Evolutionary conservation across 2,797 vertebrate species (phyloP).

Genomic region (Notolepis coatsorum): DNA sequence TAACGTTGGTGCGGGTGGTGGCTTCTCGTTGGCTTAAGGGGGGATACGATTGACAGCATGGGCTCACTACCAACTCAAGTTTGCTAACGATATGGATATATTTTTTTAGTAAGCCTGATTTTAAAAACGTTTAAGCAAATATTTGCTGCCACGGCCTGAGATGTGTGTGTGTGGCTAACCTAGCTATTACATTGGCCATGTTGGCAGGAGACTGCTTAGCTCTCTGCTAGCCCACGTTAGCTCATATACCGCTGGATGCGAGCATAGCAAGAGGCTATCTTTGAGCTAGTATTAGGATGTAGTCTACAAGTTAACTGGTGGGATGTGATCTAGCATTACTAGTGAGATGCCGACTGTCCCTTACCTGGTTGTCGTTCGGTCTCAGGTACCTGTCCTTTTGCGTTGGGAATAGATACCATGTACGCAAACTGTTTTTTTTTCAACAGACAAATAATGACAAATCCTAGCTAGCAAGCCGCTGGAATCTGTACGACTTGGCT

Average conservation of each 20-base stretch:
- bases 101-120: too few species aligned
- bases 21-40: too few species aligned
- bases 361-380: slow-evolving; percentile 63
- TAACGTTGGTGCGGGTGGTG: slow-evolving; percentile 16
- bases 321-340: slow-evolving; percentile 17
- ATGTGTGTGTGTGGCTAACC: background rate
- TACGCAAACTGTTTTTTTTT: slow-evolving; percentile 1
- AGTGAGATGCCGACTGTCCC: slow-evolving; percentile 50
- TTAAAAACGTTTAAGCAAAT: too few species aligned
- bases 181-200: slow-evolving; percentile 42
- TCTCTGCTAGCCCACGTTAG: slow-evolving; percentile 45
- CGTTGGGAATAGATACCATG: slow-evolving; percentile 14
- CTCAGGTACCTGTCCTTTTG: slow-evolving; percentile 50
- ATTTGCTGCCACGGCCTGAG: background rate
- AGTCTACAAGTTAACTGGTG: too few species aligned
- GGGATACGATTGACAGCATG: too few species aligned
- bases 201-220: slow-evolving; percentile 45
- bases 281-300: slow-evolving; percentile 40
- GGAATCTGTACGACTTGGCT: slow-evolving; percentile 42
- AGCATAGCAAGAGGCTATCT: slow-evolving; percentile 43
- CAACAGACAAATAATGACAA: slow-evolving; percentile 18
- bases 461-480: slow-evolving; percentile 20
- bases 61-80: too few species aligned
- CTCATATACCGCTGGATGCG: slow-evolving; percentile 33
- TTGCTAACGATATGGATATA: too few species aligned